phyloP scores from a whole-genome alignment of 35 echinoderm and acorn worm genomes.

The Nesometra sesokonis region DNA sequence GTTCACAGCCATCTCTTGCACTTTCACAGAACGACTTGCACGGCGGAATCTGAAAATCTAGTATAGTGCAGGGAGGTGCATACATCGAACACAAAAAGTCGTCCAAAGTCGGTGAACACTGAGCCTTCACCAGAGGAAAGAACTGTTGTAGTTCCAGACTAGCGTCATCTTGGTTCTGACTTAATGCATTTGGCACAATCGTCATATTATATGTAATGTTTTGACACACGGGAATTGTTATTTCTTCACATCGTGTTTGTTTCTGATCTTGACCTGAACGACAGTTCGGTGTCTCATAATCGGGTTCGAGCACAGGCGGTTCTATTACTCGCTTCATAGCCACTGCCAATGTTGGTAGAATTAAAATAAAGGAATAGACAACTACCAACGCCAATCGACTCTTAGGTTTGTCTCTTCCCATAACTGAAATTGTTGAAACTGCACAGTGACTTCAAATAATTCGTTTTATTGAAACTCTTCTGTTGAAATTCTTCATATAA shows the following conservation, averaged over 20 bases:
- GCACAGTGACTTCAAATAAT: no score
- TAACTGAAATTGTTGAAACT: no score
- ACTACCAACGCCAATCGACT: no score
- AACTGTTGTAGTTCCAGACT: constrained; percentile 28
- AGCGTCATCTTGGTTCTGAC: neutral
- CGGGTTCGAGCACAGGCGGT: no score
- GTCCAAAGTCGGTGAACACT: constrained; percentile 8
- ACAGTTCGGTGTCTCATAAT: no score
- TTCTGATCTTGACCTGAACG: no score
- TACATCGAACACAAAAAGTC: constrained; percentile 17
- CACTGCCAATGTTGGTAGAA: no score
- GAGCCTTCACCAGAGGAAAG: constrained; percentile 13
- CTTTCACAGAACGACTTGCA: neutral
- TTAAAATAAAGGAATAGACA: no score
- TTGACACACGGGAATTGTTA: constrained; percentile 7
- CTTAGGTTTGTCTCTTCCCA: no score
- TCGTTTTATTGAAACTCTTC: no score
- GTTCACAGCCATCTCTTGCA: neutral
- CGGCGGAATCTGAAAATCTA: neutral
- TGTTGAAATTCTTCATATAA: no score
- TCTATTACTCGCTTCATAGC: no score
- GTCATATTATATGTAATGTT: constrained; percentile 3
- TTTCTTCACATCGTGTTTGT: neutral
- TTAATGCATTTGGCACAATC: neutral
- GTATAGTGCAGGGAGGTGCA: constrained; percentile 5